Percentiles rank a stretch among this genome's conserved stretches.
Evolutionary conservation across 1,140 invertebrate genomes (phyloP).

Genomic region (Elysia chlorotica): DNA sequence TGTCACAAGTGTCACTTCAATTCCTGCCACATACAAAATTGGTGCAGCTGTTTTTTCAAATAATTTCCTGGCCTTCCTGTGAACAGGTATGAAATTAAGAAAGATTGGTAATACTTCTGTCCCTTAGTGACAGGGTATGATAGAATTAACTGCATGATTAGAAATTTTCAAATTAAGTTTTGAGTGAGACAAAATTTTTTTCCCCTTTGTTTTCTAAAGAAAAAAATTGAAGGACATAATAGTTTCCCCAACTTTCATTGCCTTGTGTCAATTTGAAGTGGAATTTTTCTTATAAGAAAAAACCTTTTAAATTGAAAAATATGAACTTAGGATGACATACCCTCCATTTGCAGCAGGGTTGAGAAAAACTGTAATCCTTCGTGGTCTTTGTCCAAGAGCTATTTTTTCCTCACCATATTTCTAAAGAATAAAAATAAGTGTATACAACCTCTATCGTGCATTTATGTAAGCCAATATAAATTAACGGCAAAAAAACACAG

Average conservation of each 20-base stretch:
- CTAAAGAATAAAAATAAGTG: slow-evolving; percentile 29
- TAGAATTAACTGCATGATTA: background rate
- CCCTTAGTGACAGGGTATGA: background rate
- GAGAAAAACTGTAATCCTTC: slow-evolving; percentile 83
- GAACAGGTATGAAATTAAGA: slow-evolving; percentile 76
- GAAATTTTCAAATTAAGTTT: background rate
- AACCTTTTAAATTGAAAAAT: background rate
- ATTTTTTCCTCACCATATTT: slow-evolving; percentile 73
- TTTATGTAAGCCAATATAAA: background rate
- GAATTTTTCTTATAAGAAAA: background rate
- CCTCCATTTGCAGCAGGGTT: slow-evolving; percentile 88
- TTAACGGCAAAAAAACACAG: background rate
- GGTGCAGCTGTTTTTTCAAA: slow-evolving; percentile 95
- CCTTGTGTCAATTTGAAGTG: background rate
- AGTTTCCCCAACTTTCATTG: background rate
- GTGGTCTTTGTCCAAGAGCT: slow-evolving; percentile 68
- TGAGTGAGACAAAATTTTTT: background rate
- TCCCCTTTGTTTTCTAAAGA: background rate
- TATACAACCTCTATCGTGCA: background rate
- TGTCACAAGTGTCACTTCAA: slow-evolving; percentile 72
- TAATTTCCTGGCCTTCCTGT: slow-evolving; percentile 73
- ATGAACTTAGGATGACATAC: slow-evolving; percentile 57
- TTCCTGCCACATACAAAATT: slow-evolving; percentile 85
- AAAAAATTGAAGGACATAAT: background rate
- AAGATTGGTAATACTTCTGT: background rate